A percentile compares a stretch with the other conserved stretches of the same genome.
Conservation (phyloP, 2,888 invertebrate species). For the Hirtodrosophila cameraria region DNA sequence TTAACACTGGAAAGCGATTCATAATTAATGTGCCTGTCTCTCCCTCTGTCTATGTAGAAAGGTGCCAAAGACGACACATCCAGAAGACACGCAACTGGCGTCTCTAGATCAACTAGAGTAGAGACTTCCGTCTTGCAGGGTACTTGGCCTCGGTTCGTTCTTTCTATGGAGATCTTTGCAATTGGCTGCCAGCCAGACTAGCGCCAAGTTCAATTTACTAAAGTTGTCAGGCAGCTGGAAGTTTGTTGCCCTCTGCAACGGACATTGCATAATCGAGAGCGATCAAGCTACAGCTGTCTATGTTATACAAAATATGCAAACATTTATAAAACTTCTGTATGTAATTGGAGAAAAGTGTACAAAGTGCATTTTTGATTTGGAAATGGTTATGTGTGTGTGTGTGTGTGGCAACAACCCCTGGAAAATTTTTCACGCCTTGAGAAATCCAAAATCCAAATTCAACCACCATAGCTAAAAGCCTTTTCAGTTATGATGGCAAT, state of each 20-base stretch:
- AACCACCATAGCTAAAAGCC: conserved; percentile 71
- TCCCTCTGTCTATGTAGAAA: conserved; percentile 13
- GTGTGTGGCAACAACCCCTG: conserved; percentile 49
- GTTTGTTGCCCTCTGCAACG: conserved; percentile 60
- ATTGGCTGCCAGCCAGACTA: conserved; percentile 62
- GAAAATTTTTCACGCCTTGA: conserved; percentile 22
- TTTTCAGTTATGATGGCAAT: conserved; percentile 52
- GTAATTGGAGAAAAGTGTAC: not conserved
- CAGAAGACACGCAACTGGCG: conserved; percentile 61
- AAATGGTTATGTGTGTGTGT: too few species aligned
- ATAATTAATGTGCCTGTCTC: conserved; percentile 64
- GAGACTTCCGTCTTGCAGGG: conserved; percentile 42
- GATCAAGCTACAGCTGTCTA: conserved; percentile 45
- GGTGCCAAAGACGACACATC: conserved; percentile 69
- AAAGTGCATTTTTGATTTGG: conserved; percentile 62
- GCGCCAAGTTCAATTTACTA: conserved; percentile 52
- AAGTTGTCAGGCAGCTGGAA: conserved; percentile 32
- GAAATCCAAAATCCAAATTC: conserved; percentile 42
- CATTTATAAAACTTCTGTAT: conserved; percentile 18
- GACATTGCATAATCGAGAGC: conserved; percentile 61
- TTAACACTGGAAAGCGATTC: conserved; percentile 53
- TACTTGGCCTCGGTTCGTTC: conserved; percentile 7
- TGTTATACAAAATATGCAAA: conserved; percentile 31
- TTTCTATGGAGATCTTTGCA: conserved; percentile 13
- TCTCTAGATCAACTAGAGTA: conserved; percentile 27